A percentile compares a stretch with the other conserved stretches of the same genome.
Evolutionary conservation across 2,888 invertebrate genomes (phyloP).

Genomic region (Nephrotoma appendiculata): DNA sequence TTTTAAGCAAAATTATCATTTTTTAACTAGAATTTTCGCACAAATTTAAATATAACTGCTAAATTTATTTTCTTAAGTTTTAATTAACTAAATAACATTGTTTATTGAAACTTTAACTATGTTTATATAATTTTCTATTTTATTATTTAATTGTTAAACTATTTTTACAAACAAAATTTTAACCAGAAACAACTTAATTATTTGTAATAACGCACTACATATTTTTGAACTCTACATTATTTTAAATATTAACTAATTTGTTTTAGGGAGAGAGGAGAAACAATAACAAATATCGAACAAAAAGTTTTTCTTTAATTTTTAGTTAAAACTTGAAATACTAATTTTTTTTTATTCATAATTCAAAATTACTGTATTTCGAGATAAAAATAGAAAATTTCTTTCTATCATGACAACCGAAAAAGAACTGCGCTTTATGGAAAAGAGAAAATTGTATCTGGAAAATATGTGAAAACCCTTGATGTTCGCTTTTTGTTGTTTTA

Average conservation of each 20-base stretch:
- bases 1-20: not conserved
- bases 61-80: not conserved
- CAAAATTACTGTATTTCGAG: not conserved
- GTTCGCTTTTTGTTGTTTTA: not conserved
- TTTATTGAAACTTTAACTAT: not conserved
- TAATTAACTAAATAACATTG: not conserved
- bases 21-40: not conserved
- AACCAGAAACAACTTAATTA: not conserved
- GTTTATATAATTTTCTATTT: not conserved
- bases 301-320: not conserved
- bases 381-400: slow-evolving; percentile 1
- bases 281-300: not conserved
- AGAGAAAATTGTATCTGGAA: not conserved
- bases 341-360: not conserved
- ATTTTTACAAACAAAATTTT: not conserved
- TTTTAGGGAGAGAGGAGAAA: no score
- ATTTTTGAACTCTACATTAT: not conserved
- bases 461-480: slow-evolving; percentile 2
- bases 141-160: not conserved
- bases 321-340: not conserved
- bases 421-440: slow-evolving; percentile 3
- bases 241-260: not conserved
- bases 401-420: slow-evolving; percentile 5
- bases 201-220: not conserved
- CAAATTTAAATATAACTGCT: not conserved